phyloP scores from a whole-genome alignment of 2,888 invertebrate species.

The Limnephilus rhombicus region DNA sequence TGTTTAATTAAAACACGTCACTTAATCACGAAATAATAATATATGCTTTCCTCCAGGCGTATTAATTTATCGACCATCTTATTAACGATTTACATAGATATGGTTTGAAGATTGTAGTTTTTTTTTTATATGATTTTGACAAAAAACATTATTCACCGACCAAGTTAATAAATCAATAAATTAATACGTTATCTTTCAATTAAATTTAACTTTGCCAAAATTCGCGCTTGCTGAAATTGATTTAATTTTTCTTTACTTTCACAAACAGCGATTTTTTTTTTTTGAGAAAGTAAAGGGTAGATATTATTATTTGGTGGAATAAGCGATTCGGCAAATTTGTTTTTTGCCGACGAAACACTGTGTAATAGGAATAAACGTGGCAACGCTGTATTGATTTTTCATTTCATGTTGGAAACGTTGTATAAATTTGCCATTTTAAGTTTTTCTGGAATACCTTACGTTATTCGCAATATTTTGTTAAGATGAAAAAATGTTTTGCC shows the following conservation, averaged over 20 bases:
- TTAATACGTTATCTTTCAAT: no score
- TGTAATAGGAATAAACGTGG: constrained; percentile 39
- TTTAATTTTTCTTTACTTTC: background rate
- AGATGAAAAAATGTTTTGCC: background rate
- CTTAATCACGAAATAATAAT: no score
- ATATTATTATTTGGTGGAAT: constrained; percentile 35
- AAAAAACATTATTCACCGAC: no score
- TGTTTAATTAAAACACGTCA: no score
- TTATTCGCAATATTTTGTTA: background rate
- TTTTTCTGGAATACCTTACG: background rate
- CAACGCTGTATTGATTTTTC: constrained; percentile 40
- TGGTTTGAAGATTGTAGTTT: no score
- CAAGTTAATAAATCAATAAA: no score
- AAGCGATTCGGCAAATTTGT: constrained; percentile 42
- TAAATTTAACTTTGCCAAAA: no score
- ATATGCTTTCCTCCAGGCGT: no score
- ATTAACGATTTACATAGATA: no score
- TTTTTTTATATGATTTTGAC: no score
- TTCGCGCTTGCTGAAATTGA: no score
- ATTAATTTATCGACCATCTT: no score
- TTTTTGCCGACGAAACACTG: constrained; percentile 48
- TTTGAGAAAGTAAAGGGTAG: constrained; percentile 25
- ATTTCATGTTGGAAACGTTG: background rate
- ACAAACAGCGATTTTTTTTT: background rate
- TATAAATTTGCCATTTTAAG: background rate